Evolutionary conservation across 2,888 invertebrate species (phyloP).

Genomic region (Mactromeris polynyma): DNA sequence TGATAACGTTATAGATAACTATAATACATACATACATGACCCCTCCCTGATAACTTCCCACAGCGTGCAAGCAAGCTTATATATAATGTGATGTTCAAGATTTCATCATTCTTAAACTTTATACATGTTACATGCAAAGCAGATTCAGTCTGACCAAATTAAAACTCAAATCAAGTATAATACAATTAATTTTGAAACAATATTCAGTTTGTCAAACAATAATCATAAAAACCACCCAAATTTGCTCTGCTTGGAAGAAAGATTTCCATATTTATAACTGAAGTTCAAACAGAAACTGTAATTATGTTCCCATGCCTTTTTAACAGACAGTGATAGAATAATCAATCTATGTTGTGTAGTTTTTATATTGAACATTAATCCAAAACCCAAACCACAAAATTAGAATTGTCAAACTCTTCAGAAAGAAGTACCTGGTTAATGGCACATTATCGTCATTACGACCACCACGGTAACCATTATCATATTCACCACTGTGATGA

Average conservation of each 20-base stretch:
- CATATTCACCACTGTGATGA: constrained; percentile 1
- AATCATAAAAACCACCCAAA: too few species aligned
- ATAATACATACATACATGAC: neutral
- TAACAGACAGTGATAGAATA: too few species aligned
- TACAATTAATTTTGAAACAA: neutral
- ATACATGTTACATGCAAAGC: neutral
- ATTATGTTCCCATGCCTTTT: too few species aligned
- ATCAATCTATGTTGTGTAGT: too few species aligned
- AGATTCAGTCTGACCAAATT: neutral
- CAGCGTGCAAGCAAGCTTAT: neutral
- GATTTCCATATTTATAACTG: too few species aligned
- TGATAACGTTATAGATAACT: neutral
- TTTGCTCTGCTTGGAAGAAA: too few species aligned
- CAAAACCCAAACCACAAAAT: neutral
- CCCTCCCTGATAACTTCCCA: neutral
- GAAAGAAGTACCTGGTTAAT: constrained; percentile 72
- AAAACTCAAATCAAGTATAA: neutral
- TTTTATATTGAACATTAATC: neutral
- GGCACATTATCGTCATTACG: constrained; percentile 73
- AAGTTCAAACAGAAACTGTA: too few species aligned
- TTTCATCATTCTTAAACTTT: constrained; percentile 7
- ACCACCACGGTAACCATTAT: constrained; percentile 32
- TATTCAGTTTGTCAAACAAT: neutral
- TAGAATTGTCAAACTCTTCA: neutral
- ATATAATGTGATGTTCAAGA: neutral